Conservation (phyloP, 2,888 invertebrate species). For the Polydrusus pterygomalis region DNA sequence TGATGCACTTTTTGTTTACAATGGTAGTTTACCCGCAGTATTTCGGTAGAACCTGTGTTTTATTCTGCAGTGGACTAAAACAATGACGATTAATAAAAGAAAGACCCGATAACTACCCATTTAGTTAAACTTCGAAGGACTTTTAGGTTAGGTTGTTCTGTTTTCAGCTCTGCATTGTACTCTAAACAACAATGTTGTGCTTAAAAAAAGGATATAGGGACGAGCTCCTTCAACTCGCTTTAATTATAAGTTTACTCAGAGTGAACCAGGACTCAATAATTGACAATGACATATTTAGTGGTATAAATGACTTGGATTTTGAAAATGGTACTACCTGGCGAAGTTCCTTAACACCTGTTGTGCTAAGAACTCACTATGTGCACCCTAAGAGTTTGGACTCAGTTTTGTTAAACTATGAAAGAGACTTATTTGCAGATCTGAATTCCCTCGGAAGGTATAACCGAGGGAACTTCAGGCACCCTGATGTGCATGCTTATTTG, state of each 20-base stretch:
- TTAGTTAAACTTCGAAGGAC: slow-evolving; percentile 21
- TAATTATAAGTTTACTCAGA: slow-evolving; percentile 86
- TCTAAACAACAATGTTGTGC: slow-evolving; percentile 78
- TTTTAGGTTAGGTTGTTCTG: slow-evolving; percentile 31
- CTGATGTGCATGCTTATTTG: slow-evolving; percentile 77
- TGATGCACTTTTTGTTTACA: slow-evolving; percentile 62
- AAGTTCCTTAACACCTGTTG: slow-evolving; percentile 74
- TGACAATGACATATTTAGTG: slow-evolving; percentile 72
- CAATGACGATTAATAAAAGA: slow-evolving; percentile 48
- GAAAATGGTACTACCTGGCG: slow-evolving; percentile 83
- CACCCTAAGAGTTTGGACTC: slow-evolving; percentile 85
- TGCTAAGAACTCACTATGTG: slow-evolving; percentile 78
- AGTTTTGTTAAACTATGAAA: slow-evolving; percentile 81
- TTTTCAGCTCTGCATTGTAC: slow-evolving; percentile 4
- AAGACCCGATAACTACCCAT: slow-evolving; percentile 12
- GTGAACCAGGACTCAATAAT: slow-evolving; percentile 84
- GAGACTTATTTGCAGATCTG: slow-evolving; percentile 82
- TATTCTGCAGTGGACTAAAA: slow-evolving; percentile 9
- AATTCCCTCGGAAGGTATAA: slow-evolving; percentile 81
- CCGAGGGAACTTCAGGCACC: slow-evolving; percentile 73
- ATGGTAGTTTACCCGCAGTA: slow-evolving; percentile 25
- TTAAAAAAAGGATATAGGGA: slow-evolving; percentile 88
- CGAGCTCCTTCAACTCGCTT: slow-evolving; percentile 86
- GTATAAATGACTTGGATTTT: slow-evolving; percentile 72
- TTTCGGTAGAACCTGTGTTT: slow-evolving; percentile 9